These are phyloP conservation scores for Aplodontia rufa DNA, from an alignment of 2,113 vertebrate species.

Conservation along the genomic window DNA sequence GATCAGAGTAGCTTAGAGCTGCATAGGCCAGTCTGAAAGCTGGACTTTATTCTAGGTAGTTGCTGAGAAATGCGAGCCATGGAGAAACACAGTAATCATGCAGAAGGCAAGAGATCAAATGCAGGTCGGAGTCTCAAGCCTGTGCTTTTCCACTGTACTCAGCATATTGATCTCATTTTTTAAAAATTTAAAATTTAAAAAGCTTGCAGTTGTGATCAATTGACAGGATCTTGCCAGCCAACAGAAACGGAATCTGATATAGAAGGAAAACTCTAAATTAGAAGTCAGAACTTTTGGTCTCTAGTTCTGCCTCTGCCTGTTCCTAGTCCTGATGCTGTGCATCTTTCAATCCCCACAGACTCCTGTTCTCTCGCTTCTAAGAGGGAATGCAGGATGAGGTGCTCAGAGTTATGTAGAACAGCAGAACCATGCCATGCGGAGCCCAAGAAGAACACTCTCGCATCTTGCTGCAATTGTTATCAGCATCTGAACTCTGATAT, in stretches of 20 bases:
- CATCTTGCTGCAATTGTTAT: background rate
- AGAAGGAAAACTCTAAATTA: background rate
- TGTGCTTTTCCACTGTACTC: background rate
- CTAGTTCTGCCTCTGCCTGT: background rate
- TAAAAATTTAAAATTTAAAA: background rate
- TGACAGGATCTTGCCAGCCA: background rate
- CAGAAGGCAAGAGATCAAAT: background rate
- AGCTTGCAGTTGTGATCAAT: background rate
- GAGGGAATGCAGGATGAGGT: background rate
- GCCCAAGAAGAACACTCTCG: background rate
- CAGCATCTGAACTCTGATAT: background rate
- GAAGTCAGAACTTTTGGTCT: background rate
- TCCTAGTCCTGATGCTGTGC: background rate
- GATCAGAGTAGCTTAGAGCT: too few species aligned
- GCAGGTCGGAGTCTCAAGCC: background rate
- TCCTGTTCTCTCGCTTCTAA: background rate
- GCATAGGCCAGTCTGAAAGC: background rate
- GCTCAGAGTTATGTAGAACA: background rate
- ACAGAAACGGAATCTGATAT: background rate
- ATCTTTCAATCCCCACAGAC: background rate
- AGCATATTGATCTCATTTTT: background rate
- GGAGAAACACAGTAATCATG: background rate
- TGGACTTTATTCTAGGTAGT: background rate
- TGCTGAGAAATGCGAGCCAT: too few species aligned
- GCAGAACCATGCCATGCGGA: fast-evolving